Percentiles rank a stretch among this genome's conserved stretches.
Conservation (phyloP, 2,113 vertebrate genomes). For the Seriola rivoliana region DNA sequence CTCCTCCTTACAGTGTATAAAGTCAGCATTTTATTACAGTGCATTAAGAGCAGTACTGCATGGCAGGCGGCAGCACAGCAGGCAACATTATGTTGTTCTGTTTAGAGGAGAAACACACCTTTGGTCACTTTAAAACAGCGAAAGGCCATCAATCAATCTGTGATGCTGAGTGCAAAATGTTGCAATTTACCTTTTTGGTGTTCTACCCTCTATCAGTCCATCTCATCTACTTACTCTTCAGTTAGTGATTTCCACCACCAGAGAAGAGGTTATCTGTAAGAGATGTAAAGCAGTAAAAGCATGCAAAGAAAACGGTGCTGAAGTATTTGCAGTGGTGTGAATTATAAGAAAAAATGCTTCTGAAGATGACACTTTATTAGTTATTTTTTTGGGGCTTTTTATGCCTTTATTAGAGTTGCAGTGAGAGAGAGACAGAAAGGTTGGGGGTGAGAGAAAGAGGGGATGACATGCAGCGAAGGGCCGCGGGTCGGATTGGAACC, state of each 20-base stretch:
- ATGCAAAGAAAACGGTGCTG: not conserved
- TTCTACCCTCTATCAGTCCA: slow-evolving; percentile 3
- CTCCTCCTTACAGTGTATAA: not conserved
- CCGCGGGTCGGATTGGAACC: too few species aligned
- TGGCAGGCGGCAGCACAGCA: not conserved
- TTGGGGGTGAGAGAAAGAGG: too few species aligned
- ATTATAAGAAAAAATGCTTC: not conserved
- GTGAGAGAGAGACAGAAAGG: too few species aligned
- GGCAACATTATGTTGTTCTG: slow-evolving; percentile 5
- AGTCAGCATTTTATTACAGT: slow-evolving; percentile 38
- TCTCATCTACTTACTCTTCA: slow-evolving; percentile 26
- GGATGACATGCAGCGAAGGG: too few species aligned
- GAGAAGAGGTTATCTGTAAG: slow-evolving; percentile 26
- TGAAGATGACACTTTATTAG: too few species aligned
- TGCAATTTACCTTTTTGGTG: slow-evolving; percentile 44
- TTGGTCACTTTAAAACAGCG: slow-evolving; percentile 36
- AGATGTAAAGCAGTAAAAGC: slow-evolving; percentile 14
- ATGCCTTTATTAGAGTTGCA: too few species aligned
- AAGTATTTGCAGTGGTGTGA: too few species aligned
- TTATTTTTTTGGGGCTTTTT: too few species aligned
- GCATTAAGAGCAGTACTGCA: slow-evolving; percentile 1
- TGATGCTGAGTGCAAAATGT: slow-evolving; percentile 41
- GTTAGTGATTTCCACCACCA: slow-evolving; percentile 8
- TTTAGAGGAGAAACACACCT: slow-evolving; percentile 21
- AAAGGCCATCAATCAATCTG: slow-evolving; percentile 39